A percentile compares a stretch with the other conserved stretches of the same genome.
Evolutionary conservation across 1,140 invertebrate genomes (phyloP).

Genomic region (Phenacoccus solenopsis): DNA sequence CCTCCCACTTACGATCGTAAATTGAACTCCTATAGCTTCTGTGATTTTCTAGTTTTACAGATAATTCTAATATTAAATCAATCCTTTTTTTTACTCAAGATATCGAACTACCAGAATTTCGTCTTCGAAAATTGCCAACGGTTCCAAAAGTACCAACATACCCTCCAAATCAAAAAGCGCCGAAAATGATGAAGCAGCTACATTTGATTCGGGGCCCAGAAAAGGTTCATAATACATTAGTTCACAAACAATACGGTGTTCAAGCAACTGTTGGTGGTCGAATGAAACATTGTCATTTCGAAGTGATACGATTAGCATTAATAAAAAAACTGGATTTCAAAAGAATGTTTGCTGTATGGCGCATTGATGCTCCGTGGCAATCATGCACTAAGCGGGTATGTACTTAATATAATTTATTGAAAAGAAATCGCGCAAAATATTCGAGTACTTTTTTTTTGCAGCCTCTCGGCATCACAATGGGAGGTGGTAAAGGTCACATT

Average conservation of each 20-base stretch:
- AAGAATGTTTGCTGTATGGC: constrained; percentile 88
- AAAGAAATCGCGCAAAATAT: background rate
- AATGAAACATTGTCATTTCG: constrained; percentile 65
- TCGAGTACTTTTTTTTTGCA: constrained; percentile 27
- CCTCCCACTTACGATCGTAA: constrained; percentile 23
- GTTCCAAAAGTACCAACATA: constrained; percentile 58
- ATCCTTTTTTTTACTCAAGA: constrained; percentile 24
- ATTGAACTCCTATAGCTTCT: background rate
- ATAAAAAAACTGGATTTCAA: constrained; percentile 59
- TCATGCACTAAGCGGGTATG: constrained; percentile 72
- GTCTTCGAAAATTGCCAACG: constrained; percentile 47
- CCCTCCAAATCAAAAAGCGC: constrained; percentile 47
- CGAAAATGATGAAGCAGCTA: constrained; percentile 70
- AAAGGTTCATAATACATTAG: constrained; percentile 61
- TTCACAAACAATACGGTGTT: constrained; percentile 84
- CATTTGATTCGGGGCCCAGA: constrained; percentile 83
- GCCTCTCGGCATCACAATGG: constrained; percentile 80
- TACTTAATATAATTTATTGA: constrained; percentile 9
- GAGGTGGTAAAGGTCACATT: constrained; percentile 91
- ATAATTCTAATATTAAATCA: background rate
- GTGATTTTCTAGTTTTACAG: background rate
- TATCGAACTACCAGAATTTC: constrained; percentile 51
- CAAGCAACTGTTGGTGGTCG: constrained; percentile 49
- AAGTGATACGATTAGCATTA: constrained; percentile 69
- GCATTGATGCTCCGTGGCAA: constrained; percentile 90